A percentile compares a stretch with the other conserved stretches of the same genome.
Evolutionary conservation across 2,113 vertebrate species (phyloP).

Genomic region (Myiopsitta monachus): DNA sequence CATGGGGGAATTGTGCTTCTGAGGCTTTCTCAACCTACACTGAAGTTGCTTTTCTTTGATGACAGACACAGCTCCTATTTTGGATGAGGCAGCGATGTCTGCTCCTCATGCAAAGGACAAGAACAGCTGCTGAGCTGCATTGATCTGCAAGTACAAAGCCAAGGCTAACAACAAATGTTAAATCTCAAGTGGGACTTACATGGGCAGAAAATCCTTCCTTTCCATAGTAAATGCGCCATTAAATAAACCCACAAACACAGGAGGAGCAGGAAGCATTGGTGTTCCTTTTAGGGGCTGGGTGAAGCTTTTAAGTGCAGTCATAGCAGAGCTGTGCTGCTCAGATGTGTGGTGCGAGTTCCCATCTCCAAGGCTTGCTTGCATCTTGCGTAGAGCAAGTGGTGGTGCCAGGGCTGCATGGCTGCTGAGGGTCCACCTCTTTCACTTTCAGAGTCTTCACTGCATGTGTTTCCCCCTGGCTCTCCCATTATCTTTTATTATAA

Average conservation of each 20-base stretch:
- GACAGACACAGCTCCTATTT: slow-evolving; percentile 64
- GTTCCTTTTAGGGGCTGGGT: too few species aligned
- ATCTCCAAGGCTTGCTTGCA: background rate
- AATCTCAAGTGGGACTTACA: background rate
- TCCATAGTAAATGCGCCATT: accelerated
- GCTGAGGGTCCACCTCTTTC: background rate
- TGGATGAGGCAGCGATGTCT: slow-evolving; percentile 48
- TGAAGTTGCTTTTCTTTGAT: background rate
- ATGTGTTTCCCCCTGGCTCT: accelerated
- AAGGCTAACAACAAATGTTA: background rate
- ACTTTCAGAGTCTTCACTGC: accelerated
- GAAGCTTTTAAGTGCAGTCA: background rate
- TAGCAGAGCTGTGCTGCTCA: background rate
- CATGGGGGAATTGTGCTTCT: accelerated
- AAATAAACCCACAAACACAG: too few species aligned
- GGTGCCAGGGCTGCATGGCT: background rate
- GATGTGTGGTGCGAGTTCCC: accelerated
- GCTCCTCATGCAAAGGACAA: slow-evolving; percentile 60
- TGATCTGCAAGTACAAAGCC: slow-evolving; percentile 74
- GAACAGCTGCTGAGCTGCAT: slow-evolving; percentile 73
- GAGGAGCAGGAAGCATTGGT: background rate
- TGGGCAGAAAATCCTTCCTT: background rate
- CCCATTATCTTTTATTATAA: accelerated
- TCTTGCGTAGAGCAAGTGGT: background rate
- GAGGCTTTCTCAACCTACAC: background rate